Evolutionary conservation across 2,888 invertebrate genomes (phyloP).

Genomic region (Cancer borealis): DNA sequence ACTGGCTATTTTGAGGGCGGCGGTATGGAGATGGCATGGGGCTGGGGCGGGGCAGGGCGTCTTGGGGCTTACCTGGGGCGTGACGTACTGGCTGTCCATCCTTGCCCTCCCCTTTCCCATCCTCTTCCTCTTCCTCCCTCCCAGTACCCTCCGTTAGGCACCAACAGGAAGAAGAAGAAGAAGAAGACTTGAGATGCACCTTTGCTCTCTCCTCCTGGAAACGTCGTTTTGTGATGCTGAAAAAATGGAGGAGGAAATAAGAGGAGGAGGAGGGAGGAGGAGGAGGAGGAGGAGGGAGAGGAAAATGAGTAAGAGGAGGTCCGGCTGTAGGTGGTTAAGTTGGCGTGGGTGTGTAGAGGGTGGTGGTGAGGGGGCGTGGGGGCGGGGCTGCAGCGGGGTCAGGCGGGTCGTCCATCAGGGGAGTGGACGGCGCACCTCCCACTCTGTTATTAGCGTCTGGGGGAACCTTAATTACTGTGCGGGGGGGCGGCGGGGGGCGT

Average conservation of each 20-base stretch:
- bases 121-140: not conserved
- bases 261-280: not conserved
- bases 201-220: not conserved
- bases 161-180: not conserved
- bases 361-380: conserved; percentile 2
- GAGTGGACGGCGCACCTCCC: conserved; percentile 39
- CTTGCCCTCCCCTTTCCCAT: not conserved
- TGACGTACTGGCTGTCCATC: conserved; percentile 37
- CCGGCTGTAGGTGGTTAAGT: not conserved
- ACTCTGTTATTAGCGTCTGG: conserved; percentile 46
- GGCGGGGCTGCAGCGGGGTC: conserved; percentile 42
- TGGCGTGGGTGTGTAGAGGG: not conserved
- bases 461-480: conserved; percentile 44
- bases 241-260: not conserved
- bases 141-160: not conserved
- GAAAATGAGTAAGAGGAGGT: not conserved
- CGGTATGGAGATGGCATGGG: conserved; percentile 9
- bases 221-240: not conserved
- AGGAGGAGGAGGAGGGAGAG: conserved; percentile 4
- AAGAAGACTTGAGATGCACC: not conserved
- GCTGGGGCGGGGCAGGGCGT: not conserved
- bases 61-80: conserved; percentile 13
- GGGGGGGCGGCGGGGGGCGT: conserved; percentile 18
- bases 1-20: not conserved
- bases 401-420: conserved; percentile 51